These are phyloP conservation scores for Lineus longissimus DNA, from an alignment of 1,140 invertebrate species.

Conservation along the genomic window DNA sequence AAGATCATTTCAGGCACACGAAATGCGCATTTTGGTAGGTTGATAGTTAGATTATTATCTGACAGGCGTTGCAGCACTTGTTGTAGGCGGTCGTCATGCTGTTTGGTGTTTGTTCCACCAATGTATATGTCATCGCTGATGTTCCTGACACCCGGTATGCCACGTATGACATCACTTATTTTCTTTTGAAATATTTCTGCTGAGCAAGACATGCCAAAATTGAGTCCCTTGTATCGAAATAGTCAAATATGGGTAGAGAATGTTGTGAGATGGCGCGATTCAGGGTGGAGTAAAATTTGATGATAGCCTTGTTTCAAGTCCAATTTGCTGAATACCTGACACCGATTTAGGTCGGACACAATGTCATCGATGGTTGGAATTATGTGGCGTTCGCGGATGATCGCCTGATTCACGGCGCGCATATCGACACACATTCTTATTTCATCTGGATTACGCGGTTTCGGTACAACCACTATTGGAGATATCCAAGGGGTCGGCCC, in stretches of 20 bases:
- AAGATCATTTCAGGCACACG: conserved; percentile 18
- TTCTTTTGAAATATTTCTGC: too few relatives aligned
- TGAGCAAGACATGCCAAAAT: conserved; percentile 6
- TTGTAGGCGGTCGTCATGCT: conserved; percentile 14
- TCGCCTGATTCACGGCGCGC: conserved; percentile 26
- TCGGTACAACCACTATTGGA: too few relatives aligned
- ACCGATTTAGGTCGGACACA: conserved; percentile 26
- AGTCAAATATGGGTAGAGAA: neutral
- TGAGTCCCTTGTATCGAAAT: conserved; percentile 1
- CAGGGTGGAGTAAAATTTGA: neutral
- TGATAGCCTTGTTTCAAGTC: conserved; percentile 26
- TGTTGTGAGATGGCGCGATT: too few relatives aligned
- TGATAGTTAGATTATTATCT: too few relatives aligned
- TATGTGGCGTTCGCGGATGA: conserved; percentile 9
- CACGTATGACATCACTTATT: neutral
- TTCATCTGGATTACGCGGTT: conserved; percentile 16
- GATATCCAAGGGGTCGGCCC: conserved; percentile 30
- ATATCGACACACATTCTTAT: conserved; percentile 36
- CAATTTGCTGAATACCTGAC: conserved; percentile 22
- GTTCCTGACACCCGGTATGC: conserved; percentile 1
- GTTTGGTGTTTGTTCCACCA: conserved; percentile 6
- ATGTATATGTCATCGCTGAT: conserved; percentile 14
- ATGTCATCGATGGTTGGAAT: conserved; percentile 34
- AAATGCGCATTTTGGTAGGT: conserved; percentile 20
- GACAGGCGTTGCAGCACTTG: conserved; percentile 10